Base-by-base conservation (phyloP, 2,888 invertebrate species). In the Drosophila yooni region DNA sequence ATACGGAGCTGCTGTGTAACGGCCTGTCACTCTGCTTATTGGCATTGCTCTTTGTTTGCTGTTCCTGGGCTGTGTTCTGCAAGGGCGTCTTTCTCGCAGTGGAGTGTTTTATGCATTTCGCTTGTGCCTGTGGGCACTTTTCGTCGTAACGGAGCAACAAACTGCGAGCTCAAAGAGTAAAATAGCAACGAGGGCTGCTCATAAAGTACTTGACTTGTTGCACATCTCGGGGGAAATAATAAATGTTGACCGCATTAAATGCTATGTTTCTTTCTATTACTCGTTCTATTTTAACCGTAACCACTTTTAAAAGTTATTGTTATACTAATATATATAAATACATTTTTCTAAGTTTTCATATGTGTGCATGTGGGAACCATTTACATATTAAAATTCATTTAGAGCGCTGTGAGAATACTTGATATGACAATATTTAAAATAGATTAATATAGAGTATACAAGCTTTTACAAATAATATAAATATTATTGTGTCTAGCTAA, bases 11-110 rank as follows among this genome's bases (percentile, higher is more conserved):
- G 46, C 56, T 64, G 50, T 74, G 57, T 62, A 64, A 61, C 67
- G 50, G 78, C 83, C 67, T 77, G 82, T 70, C 71, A 71, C 64
- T 83, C 68, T 77, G 65, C 60, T 81, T 84, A 76, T 82, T 84
- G 73, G 74, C 74, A 77, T 74, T 81, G 70, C 69, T 70, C 77
- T 81, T 83, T 81, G 76, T 80, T 70, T 74, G 75, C 50, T 40
- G 48, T 75, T 70, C 48, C 76, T 76, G 71, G n/a, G 46, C 70
- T 76, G 71, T n/a, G 50, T 46, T 61, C 34, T 36, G 58, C 53
- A 75, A 75, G 54, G 75, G 80, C 75, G 61, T 75, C 68, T 74
- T 58, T 57, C 60, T 57, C 57, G 46, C 46, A 46, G 31, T 43
- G 38, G 18, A 60, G 48, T 57, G 46, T 70, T 70, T 80, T 65